Conservation (phyloP, 2,797 vertebrate genomes). For the Bucorvus abyssinicus region DNA sequence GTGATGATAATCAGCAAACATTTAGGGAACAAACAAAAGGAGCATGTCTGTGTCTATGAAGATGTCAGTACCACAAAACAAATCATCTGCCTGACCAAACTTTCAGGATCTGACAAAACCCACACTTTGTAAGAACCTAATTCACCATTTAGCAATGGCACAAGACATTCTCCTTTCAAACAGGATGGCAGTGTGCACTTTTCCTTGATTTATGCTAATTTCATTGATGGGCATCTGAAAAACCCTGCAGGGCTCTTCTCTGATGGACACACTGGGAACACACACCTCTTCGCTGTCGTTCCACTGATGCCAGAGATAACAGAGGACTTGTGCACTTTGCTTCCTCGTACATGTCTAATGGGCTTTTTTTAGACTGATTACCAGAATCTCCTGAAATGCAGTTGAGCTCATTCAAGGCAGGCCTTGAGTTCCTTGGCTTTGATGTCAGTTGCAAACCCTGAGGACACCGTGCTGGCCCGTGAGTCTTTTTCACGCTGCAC, state of each 20-base stretch:
- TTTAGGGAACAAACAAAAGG: background rate
- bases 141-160: background rate
- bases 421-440: slow-evolving; percentile 67
- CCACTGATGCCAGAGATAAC: slow-evolving; percentile 45
- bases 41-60: background rate
- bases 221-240: background rate
- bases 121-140: background rate
- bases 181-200: background rate
- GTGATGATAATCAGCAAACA: background rate
- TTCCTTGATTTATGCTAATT: background rate
- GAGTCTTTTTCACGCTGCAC: slow-evolving; percentile 55
- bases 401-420: slow-evolving; percentile 51
- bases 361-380: slow-evolving; percentile 65
- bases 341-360: slow-evolving; percentile 34
- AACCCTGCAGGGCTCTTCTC: slow-evolving; percentile 14
- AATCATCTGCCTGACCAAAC: background rate
- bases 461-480: background rate
- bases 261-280: slow-evolving; percentile 62
- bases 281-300: background rate
- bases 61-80: background rate
- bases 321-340: slow-evolving; percentile 40
- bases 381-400: slow-evolving; percentile 64
- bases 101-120: background rate
- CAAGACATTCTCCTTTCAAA: background rate
- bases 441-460: slow-evolving; percentile 47